A percentile compares a stretch with the other conserved stretches of the same genome.
These are phyloP conservation scores for Pinna nobilis DNA, from an alignment of 1,140 invertebrate species.

Conservation along the genomic window DNA sequence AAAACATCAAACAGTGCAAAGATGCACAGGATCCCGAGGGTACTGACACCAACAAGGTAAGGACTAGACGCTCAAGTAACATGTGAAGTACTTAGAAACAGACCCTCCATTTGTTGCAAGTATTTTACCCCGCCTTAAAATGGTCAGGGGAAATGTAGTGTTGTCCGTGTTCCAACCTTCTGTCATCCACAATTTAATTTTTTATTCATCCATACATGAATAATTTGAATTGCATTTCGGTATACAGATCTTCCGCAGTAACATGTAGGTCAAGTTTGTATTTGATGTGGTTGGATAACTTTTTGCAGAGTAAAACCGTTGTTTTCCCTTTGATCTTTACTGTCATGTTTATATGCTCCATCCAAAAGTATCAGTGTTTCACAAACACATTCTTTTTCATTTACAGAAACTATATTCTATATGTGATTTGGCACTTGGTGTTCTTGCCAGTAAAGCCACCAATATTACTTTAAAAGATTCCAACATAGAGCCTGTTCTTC, in stretches of 20 bases:
- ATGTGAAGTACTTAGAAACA: neutral
- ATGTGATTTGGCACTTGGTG: slow-evolving; percentile 93
- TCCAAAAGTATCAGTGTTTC: neutral
- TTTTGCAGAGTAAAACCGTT: too few species aligned
- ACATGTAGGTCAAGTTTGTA: too few species aligned
- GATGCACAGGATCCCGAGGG: slow-evolving; percentile 89
- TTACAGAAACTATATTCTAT: slow-evolving; percentile 96
- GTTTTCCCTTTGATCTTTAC: too few species aligned
- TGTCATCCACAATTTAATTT: too few species aligned
- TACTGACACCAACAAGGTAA: slow-evolving; percentile 87
- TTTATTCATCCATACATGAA: too few species aligned
- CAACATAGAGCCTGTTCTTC: slow-evolving; percentile 83
- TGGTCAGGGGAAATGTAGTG: neutral
- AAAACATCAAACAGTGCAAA: slow-evolving; percentile 87
- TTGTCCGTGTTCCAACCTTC: too few species aligned
- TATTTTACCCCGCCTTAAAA: neutral
- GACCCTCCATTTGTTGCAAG: neutral
- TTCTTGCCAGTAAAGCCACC: slow-evolving; percentile 89
- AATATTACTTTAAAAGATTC: slow-evolving; percentile 93
- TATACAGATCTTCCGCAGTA: too few species aligned
- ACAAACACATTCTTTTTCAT: slow-evolving; percentile 49
- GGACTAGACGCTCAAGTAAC: slow-evolving; percentile 36
- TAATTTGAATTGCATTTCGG: too few species aligned
- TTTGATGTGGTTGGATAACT: too few species aligned
- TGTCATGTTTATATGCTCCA: neutral